phyloP scores from a whole-genome alignment of 1,140 invertebrate species.

The Papilio xuthus region DNA sequence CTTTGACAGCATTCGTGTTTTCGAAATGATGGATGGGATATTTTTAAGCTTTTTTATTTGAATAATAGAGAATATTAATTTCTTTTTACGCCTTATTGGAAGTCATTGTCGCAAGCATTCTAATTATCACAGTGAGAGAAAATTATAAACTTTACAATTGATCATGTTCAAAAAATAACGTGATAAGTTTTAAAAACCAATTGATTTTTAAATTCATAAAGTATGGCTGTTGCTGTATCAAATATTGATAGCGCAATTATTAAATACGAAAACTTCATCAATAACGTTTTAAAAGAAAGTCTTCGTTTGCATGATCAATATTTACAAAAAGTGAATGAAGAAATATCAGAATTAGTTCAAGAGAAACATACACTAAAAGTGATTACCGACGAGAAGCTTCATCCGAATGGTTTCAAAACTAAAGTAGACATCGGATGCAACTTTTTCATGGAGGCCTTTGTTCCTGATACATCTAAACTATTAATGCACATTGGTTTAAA shows the following conservation, averaged over 20 bases:
- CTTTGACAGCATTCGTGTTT: not conserved
- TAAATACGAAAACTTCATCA: slow-evolving; percentile 81
- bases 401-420: slow-evolving; percentile 86
- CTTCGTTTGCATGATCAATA: slow-evolving; percentile 83
- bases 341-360: slow-evolving; percentile 88
- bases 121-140: no score
- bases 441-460: slow-evolving; percentile 87
- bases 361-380: slow-evolving; percentile 85
- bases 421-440: slow-evolving; percentile 90
- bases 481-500: slow-evolving; percentile 89
- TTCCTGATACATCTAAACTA: slow-evolving; percentile 86
- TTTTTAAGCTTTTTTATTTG: no score
- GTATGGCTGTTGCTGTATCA: slow-evolving; percentile 54
- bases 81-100: no score
- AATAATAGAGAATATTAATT: no score
- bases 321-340: slow-evolving; percentile 84
- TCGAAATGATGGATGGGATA: not conserved
- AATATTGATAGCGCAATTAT: slow-evolving; percentile 55
- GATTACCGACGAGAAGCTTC: slow-evolving; percentile 79
- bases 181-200: not conserved
- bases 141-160: no score
- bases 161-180: not conserved
- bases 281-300: slow-evolving; percentile 86
- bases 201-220: slow-evolving; percentile 20
- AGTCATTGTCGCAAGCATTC: no score